A percentile compares a stretch with the other conserved stretches of the same genome.
Evolutionary conservation across 1,140 invertebrate species (phyloP).

Genomic region (Solenopsis fugax): DNA sequence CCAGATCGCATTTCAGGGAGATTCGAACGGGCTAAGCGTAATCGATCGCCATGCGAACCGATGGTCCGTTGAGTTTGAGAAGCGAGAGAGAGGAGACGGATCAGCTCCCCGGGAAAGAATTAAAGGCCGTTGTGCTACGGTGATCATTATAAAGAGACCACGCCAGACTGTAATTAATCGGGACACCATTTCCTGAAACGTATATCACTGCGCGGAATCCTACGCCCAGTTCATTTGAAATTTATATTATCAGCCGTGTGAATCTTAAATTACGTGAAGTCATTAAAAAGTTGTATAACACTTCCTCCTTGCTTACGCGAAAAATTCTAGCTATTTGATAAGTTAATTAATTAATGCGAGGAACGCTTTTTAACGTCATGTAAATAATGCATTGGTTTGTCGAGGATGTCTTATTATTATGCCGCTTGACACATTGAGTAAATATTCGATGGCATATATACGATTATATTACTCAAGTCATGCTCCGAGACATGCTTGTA

Average conservation of each 20-base stretch:
- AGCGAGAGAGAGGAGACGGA: slow-evolving; percentile 33
- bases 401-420: slow-evolving; percentile 36
- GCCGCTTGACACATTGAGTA: slow-evolving; percentile 56
- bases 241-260: slow-evolving; percentile 2
- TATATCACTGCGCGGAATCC: neutral
- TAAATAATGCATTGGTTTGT: slow-evolving; percentile 32
- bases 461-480: slow-evolving; percentile 56
- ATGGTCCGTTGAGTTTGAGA: slow-evolving; percentile 60
- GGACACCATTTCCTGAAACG: neutral
- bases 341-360: slow-evolving; percentile 35
- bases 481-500: slow-evolving; percentile 37
- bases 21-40: slow-evolving; percentile 72
- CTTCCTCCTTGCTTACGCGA: neutral
- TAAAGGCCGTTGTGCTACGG: slow-evolving; percentile 54
- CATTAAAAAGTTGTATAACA: neutral
- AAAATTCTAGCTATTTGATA: slow-evolving; percentile 6
- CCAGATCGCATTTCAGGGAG: slow-evolving; percentile 80
- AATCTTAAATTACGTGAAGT: slow-evolving; percentile 7
- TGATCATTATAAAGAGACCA: slow-evolving; percentile 38
- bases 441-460: slow-evolving; percentile 61
- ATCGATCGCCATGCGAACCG: slow-evolving; percentile 76
- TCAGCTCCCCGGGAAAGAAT: slow-evolving; percentile 56
- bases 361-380: slow-evolving; percentile 38
- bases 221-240: neutral
- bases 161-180: slow-evolving; percentile 41